Conservation (phyloP, 2,113 vertebrate genomes). For the Thomomys bottae region DNA sequence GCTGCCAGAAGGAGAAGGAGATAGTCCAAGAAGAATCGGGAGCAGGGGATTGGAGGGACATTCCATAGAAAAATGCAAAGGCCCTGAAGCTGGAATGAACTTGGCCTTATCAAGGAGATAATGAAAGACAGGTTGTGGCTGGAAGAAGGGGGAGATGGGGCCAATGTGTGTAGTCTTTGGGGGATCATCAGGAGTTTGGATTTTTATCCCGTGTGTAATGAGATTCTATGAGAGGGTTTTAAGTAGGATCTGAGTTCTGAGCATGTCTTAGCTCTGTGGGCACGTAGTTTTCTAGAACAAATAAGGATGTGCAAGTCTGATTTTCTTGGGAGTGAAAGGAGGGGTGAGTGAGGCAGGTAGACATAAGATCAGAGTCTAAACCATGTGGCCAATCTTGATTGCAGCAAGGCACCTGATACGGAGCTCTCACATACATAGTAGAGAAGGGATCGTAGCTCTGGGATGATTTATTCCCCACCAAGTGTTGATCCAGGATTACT, state of each 20-base stretch:
- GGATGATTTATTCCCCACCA: slow-evolving; percentile 1
- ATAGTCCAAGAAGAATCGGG: not conserved
- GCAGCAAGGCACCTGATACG: not conserved
- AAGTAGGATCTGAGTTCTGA: slow-evolving; percentile 32
- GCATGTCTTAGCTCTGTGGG: not conserved
- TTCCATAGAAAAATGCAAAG: not conserved
- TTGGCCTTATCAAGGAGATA: not conserved
- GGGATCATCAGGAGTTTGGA: not conserved
- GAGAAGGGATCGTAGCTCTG: not conserved
- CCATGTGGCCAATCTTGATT: not conserved
- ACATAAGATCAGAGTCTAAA: not conserved
- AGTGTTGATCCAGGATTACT: slow-evolving; percentile 42
- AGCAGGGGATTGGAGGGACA: too few species aligned
- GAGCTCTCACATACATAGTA: not conserved
- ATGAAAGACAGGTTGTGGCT: not conserved
- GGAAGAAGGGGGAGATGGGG: not conserved
- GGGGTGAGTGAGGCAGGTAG: not conserved
- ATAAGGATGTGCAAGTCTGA: not conserved
- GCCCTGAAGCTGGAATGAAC: not conserved
- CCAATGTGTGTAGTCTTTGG: not conserved
- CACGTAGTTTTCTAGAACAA: slow-evolving; percentile 41
- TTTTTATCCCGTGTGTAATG: slow-evolving; percentile 25
- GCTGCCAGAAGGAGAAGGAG: not conserved
- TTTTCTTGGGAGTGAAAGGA: not conserved
- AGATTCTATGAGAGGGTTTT: slow-evolving; percentile 25